Percentiles rank a stretch among this genome's conserved stretches.
These are phyloP conservation scores for Sesia bembeciformis DNA, from an alignment of 2,888 invertebrate species.

Conservation along the genomic window DNA sequence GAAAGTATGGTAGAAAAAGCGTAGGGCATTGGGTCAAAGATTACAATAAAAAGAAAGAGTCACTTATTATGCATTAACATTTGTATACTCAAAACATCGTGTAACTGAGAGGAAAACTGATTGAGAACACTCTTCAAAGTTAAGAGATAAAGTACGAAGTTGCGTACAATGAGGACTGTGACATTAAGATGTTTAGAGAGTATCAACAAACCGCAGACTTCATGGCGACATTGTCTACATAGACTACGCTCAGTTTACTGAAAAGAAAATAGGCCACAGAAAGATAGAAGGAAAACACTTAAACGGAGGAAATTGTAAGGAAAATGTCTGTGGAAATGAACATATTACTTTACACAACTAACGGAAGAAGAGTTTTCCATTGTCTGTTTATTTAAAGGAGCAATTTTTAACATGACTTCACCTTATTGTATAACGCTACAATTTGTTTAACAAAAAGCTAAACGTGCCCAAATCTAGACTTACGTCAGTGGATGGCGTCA, in stretches of 20 bases:
- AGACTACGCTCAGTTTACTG: background rate
- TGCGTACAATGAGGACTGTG: background rate
- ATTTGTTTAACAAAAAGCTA: slow-evolving; percentile 19
- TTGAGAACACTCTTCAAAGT: background rate
- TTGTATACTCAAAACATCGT: too few relatives aligned
- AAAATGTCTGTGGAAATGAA: slow-evolving; percentile 13
- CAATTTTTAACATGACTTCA: too few relatives aligned
- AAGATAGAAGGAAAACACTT: slow-evolving; percentile 19
- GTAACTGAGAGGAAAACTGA: too few relatives aligned
- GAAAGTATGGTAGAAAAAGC: too few relatives aligned
- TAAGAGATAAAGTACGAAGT: background rate
- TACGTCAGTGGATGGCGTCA: slow-evolving; percentile 32
- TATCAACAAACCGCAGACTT: slow-evolving; percentile 27
- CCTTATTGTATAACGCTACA: slow-evolving; percentile 2
- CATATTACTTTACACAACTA: too few relatives aligned
- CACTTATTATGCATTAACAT: too few relatives aligned
- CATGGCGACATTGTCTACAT: slow-evolving; percentile 21
- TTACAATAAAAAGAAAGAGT: too few relatives aligned
- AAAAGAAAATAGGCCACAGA: slow-evolving; percentile 52
- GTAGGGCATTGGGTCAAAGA: too few relatives aligned
- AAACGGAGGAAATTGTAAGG: slow-evolving; percentile 39
- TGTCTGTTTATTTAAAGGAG: too few relatives aligned
- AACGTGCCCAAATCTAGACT: slow-evolving; percentile 21
- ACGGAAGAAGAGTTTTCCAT: too few relatives aligned
- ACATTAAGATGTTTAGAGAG: slow-evolving; percentile 11